Conservation (phyloP, 2,113 vertebrate genomes). For the Fukomys damarensis region DNA sequence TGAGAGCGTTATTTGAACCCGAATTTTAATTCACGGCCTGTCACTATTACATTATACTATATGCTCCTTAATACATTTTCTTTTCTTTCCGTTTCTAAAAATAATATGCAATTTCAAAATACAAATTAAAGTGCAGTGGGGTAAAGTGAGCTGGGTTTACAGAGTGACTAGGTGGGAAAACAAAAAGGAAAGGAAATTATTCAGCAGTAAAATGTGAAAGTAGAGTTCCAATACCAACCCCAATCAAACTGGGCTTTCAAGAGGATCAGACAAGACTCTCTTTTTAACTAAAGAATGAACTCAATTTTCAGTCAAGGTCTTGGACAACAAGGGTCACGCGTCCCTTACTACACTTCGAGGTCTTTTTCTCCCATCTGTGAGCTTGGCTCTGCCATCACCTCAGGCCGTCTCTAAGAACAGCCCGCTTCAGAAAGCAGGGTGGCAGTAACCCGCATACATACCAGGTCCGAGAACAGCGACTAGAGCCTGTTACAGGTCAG, state of each 20-base stretch:
- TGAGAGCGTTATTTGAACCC: neutral
- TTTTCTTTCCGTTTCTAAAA: neutral
- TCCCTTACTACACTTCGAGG: neutral
- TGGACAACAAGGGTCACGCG: neutral
- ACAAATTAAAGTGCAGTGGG: neutral
- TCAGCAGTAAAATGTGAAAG: neutral
- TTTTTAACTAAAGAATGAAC: conserved; percentile 3
- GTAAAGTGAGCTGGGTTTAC: neutral
- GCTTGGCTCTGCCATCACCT: neutral
- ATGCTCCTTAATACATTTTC: neutral
- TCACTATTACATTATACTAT: neutral
- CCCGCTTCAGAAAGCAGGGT: neutral
- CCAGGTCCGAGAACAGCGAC: neutral
- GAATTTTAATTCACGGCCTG: neutral
- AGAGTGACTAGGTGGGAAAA: neutral
- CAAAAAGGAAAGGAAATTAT: neutral
- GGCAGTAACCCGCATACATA: neutral
- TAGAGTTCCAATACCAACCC: neutral
- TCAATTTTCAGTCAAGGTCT: neutral
- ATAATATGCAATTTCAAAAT: neutral
- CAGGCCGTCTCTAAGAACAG: neutral
- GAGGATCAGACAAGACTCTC: neutral
- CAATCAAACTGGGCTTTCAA: neutral
- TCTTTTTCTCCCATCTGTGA: neutral
- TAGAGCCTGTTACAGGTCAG: neutral